These are phyloP conservation scores for Cynaeus angustus DNA, from an alignment of 2,888 invertebrate genomes.

Conservation along the genomic window DNA sequence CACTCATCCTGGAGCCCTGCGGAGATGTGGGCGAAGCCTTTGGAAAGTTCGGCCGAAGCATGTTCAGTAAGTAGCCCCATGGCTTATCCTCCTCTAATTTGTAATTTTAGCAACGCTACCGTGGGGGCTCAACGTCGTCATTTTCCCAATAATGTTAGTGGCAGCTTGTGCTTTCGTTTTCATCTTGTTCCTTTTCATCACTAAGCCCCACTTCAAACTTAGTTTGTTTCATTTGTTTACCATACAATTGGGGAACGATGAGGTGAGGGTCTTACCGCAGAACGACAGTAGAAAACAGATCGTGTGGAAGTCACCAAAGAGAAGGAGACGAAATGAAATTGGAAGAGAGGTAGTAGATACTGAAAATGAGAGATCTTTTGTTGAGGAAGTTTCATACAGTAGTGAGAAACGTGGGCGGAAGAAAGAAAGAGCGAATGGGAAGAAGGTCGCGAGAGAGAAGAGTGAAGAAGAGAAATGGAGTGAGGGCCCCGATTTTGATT, in stretches of 20 bases:
- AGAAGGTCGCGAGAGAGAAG: background rate
- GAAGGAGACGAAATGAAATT: background rate
- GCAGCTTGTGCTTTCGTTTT: constrained; percentile 23
- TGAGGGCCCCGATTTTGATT: too few species aligned
- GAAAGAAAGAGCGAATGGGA: background rate
- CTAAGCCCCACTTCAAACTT: constrained; percentile 34
- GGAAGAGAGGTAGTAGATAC: constrained; percentile 25
- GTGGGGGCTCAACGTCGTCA: constrained; percentile 41
- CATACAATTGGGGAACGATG: constrained; percentile 37
- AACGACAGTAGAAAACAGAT: background rate
- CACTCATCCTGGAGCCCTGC: constrained; percentile 33
- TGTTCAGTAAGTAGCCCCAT: constrained; percentile 33
- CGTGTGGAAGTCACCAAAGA: too few species aligned
- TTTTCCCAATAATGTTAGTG: constrained; percentile 46
- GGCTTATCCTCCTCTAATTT: background rate
- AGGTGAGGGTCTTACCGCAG: background rate
- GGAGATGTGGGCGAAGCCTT: constrained; percentile 41
- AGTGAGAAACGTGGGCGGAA: background rate
- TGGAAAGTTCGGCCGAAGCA: constrained; percentile 41
- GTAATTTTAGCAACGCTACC: constrained; percentile 45
- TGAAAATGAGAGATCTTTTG: constrained; percentile 12
- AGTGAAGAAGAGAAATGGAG: background rate
- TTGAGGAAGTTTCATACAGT: constrained; percentile 34
- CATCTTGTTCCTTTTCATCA: constrained; percentile 42
- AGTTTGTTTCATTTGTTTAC: constrained; percentile 49